Evolutionary conservation across 2,888 invertebrate species (phyloP).

Genomic region (Tineola bisselliella): DNA sequence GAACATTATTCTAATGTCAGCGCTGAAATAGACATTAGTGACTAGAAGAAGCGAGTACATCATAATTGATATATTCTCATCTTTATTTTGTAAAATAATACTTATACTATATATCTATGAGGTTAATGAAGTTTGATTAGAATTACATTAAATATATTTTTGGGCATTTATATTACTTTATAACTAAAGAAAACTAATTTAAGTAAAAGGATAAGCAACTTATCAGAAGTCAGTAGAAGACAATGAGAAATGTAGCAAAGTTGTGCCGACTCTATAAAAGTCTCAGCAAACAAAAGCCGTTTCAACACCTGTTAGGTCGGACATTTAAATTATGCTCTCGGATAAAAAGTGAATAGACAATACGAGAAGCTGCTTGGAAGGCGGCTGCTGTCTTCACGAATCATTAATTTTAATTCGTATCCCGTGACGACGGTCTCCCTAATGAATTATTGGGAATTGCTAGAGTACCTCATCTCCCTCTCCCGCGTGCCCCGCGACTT

Average conservation of each 20-base stretch:
- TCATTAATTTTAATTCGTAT: constrained; percentile 68
- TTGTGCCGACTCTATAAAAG: constrained; percentile 11
- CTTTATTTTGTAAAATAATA: not conserved
- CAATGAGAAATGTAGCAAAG: constrained; percentile 7
- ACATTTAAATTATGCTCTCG: constrained; percentile 49
- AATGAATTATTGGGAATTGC: constrained; percentile 66
- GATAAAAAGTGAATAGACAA: constrained; percentile 59
- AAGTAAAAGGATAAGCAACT: constrained; percentile 10
- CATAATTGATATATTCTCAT: not conserved
- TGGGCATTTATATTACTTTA: not conserved
- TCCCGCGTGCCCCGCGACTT: constrained; percentile 39
- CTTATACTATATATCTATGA: too few species aligned
- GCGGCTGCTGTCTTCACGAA: constrained; percentile 53
- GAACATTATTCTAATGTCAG: constrained; percentile 16
- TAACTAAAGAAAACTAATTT: constrained; percentile 1
- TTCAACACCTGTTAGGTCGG: constrained; percentile 47
- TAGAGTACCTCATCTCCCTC: constrained; percentile 29
- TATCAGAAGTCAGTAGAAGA: not conserved
- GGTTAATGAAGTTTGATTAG: not conserved
- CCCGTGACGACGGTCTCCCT: constrained; percentile 54
- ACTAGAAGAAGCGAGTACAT: not conserved
- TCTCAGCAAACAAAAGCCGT: constrained; percentile 40
- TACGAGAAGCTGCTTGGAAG: constrained; percentile 47
- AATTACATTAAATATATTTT: not conserved
- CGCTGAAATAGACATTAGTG: not conserved